phyloP scores from a whole-genome alignment of 2,113 vertebrate genomes.

The Leuciscus idus region DNA sequence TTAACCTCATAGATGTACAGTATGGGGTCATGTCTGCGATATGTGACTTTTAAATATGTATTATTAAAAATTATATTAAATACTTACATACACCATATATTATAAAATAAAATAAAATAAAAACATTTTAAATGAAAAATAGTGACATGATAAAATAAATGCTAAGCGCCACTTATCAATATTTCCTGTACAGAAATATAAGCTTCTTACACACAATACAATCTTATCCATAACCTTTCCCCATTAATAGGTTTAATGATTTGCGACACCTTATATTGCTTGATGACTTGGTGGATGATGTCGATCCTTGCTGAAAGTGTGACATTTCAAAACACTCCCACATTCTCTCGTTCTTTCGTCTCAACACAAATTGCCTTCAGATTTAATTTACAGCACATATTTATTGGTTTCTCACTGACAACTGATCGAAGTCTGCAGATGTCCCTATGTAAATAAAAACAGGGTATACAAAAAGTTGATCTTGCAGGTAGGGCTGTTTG shows the following conservation, averaged over 20 bases:
- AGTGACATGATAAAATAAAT: not conserved
- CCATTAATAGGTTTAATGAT: not conserved
- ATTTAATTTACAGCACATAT: conserved; percentile 1
- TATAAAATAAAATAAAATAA: not conserved
- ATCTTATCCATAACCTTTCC: not conserved
- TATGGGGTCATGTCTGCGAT: not conserved
- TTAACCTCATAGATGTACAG: not conserved
- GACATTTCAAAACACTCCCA: conserved; percentile 5
- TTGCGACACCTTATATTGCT: not conserved
- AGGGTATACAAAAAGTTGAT: not conserved
- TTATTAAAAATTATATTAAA: not conserved
- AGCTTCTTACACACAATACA: not conserved
- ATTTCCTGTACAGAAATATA: not conserved
- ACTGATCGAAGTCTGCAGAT: conserved; percentile 19
- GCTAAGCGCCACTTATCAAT: not conserved
- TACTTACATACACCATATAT: too few species aligned
- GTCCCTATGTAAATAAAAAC: not conserved
- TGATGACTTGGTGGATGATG: not conserved
- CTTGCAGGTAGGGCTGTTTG: not conserved
- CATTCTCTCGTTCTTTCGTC: not conserved
- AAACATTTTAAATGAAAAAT: not conserved
- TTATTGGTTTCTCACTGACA: conserved; percentile 16
- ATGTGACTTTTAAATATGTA: not conserved
- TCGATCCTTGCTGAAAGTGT: not conserved
- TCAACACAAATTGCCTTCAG: not conserved